Evolutionary conservation across 2,888 invertebrate species (phyloP), one percentile per base, ranked within the genome.

Genomic region (Julus scanicus): DNA sequence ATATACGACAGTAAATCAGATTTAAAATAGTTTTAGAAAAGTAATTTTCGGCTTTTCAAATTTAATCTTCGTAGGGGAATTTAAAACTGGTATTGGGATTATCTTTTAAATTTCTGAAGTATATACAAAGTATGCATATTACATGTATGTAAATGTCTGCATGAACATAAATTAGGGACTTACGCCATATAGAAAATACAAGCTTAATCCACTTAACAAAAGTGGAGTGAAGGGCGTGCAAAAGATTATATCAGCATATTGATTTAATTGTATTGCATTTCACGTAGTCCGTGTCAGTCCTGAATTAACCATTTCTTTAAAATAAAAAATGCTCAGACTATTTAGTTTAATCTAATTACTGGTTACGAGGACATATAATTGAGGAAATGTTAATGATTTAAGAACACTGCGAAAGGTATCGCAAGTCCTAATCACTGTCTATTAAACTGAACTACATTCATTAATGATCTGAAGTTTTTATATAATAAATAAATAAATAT

Each of bases 211-310:
- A 63, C 63, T n/a, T 63, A 20, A 20, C n/a, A n/a, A 63, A 63
- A 20, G 63, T 63, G n/a, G n/a, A 63, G n/a, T 63, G 63, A 63
- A 63, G 63, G 63, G 63, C 63, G 63, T 63, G 20, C 5, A n/a
- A 63, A n/a, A 63, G 63, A 63, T 63, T 63, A 63, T 17, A 63
- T 63, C 6, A 44, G 44, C 8, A 5, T 44, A 20, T 63, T 63
- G n/a, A 63, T 63, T 63, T 29, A 29, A 29, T 29, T 63, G 20
- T 20, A 63, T 63, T 63, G 63, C 63, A 20, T 63, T 63, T 63
- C 63, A 63, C 63, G 63, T 63, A 20, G 17, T 17, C 5, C 57
- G 13, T 15, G 57, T 63, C 20, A 63, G 63, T 20, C n/a, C 8
- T 63, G 9, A 63, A 63, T 63, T 63, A 63, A n/a, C 17, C n/a